Evolutionary conservation across 2,888 invertebrate genomes (phyloP).

Genomic region (Ophion slaviceki): DNA sequence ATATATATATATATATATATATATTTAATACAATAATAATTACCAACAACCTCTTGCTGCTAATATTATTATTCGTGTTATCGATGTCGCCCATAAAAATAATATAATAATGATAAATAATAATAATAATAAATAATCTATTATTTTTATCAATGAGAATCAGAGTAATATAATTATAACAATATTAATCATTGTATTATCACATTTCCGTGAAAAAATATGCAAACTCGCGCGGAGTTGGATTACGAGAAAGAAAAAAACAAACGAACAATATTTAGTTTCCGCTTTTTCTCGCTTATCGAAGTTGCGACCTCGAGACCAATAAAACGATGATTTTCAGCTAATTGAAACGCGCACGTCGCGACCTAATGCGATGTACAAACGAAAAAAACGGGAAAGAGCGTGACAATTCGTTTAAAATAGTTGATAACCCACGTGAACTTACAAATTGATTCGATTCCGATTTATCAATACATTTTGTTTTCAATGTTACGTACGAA

Average conservation of each 20-base stretch:
- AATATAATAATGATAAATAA: too few relatives aligned
- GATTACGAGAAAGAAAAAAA: neutral
- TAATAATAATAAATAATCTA: too few relatives aligned
- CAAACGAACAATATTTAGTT: neutral
- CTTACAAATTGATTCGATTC: constrained; percentile 50
- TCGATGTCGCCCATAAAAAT: too few relatives aligned
- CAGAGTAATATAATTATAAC: too few relatives aligned
- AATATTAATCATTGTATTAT: too few relatives aligned
- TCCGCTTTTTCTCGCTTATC: constrained; percentile 9
- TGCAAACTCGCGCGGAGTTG: neutral
- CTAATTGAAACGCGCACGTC: constrained; percentile 10
- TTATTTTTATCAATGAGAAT: too few relatives aligned
- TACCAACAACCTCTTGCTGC: too few relatives aligned
- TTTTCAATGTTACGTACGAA: neutral
- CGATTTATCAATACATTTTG: neutral
- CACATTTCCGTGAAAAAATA: neutral
- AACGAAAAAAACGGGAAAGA: constrained; percentile 2
- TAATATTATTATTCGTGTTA: too few relatives aligned
- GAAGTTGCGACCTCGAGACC: constrained; percentile 26
- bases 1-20: too few relatives aligned
- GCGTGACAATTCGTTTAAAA: neutral
- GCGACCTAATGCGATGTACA: constrained; percentile 14
- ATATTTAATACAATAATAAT: too few relatives aligned
- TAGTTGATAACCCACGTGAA: constrained; percentile 52
- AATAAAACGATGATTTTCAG: constrained; percentile 9